Evolutionary conservation across 2,113 vertebrate species (phyloP), one percentile per base, ranked within the genome.

Genomic region (Hypomesus transpacificus): DNA sequence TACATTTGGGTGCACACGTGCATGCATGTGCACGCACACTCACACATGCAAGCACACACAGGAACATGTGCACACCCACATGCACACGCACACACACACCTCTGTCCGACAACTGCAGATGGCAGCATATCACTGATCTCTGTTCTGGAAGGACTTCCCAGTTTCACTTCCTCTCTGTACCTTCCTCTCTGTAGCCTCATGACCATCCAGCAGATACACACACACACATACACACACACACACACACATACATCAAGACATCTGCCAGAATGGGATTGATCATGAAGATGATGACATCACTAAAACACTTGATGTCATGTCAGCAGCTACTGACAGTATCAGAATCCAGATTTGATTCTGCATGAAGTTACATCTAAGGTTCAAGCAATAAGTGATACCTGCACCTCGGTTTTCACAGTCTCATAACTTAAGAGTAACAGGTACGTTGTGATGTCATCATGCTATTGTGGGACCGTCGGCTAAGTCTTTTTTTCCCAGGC

Each of bases 41-140:
- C 21, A 17, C 68, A 60, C 31, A 14, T n/a, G n/a, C 52, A 28
- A 52, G 22, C 66, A 67, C 62, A 64, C 31, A 28, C 26, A n/a
- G 8, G 13, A 46, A 46, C 39, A 46, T 46, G 39, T 46, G 39
- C 9, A 8, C 39, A 46, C 18, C 0, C 34, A 39, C 8, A 62
- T 22, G 60, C 51, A 72, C 54, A 72, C 54, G 85, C 84, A 90
- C 54, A 56, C 18, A 73, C 14, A 68, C 24, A 68, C 31, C 53
- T 73, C 62, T 75, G 73, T 76, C 78, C 14, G 56, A 80, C 70
- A 81, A 88, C 89, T 88, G 85, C 83, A 90, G 88, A 88, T 90
- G 86, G 88, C 89, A 89, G 88, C 83, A 90, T 62, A 84, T 87
- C 74, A 83, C 84, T 86, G 67, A 68, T 56, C 78, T 76, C 85